phyloP scores from a whole-genome alignment of 2,888 invertebrate genomes.

The Tetramorium bicarinatum region DNA sequence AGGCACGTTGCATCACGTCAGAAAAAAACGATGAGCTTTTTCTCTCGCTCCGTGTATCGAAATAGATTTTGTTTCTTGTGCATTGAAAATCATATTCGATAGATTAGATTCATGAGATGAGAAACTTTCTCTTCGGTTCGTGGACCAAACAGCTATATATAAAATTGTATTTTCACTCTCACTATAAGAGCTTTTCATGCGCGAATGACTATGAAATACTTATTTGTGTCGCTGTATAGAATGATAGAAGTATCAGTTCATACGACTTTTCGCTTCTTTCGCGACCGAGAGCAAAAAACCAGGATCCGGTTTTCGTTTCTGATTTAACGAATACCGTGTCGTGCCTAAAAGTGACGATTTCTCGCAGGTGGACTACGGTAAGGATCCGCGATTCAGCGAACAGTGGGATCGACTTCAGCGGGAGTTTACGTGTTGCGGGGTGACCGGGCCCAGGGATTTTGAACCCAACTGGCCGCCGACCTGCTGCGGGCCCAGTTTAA shows the following conservation, averaged over 20 bases:
- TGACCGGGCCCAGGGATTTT: slow-evolving; percentile 88
- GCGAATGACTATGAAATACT: too few species aligned
- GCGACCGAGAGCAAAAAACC: background rate
- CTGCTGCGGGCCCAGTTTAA: slow-evolving; percentile 79
- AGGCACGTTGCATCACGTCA: background rate
- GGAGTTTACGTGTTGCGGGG: slow-evolving; percentile 93
- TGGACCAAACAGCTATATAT: background rate
- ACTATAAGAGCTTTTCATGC: background rate
- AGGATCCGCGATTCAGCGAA: slow-evolving; percentile 91
- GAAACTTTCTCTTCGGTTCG: background rate
- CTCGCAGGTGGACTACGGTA: slow-evolving; percentile 90
- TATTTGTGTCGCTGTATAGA: too few species aligned
- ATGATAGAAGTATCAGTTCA: background rate
- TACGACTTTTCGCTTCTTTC: background rate
- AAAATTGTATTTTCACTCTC: background rate
- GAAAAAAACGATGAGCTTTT: background rate
- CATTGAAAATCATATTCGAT: background rate
- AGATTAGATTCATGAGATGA: background rate
- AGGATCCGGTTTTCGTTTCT: background rate
- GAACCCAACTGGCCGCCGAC: slow-evolving; percentile 81
- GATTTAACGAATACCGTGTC: background rate
- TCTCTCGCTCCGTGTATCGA: background rate
- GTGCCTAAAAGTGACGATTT: background rate
- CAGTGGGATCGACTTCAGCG: slow-evolving; percentile 93
- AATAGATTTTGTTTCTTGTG: background rate